Evolutionary conservation across 2,797 vertebrate species (phyloP), one percentile per base, ranked within the genome.

Genomic region (Nothura maculosa): DNA sequence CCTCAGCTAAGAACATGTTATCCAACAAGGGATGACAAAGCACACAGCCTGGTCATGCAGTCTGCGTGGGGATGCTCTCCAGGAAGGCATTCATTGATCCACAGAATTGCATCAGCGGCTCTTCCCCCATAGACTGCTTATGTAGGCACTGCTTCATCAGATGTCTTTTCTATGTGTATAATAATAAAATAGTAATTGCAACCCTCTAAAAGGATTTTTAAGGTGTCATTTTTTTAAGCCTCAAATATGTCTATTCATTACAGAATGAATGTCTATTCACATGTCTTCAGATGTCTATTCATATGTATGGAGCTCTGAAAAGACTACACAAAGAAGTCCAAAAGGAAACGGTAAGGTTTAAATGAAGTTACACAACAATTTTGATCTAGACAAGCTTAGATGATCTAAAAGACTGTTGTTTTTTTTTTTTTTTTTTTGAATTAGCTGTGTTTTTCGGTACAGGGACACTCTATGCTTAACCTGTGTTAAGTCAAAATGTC

Each of bases 401-500:
- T 21, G 62, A 58, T 70, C 36, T 85, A 57, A 85, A 36, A 12
- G 58, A 38, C 55, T 42, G 9, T 42, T 42, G 9, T 42, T 42
- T 93, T 88, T 34, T 78, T 79, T 92, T 87, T 34, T 81, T 80
- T 93, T 88, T 34, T 79, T 78, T 90, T 47, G 43, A 60, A 76
- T 63, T 40, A 69, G 12, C 38, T 43, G 36, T 47, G 13, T 90
- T 94, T 96, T 89, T 60, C 42, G 63, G 70, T 75, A 64, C 58
- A 91, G 78, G 69, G 61, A 61, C 27, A 69, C 15, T 32, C 61
- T 93, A 19, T 80, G 86, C 88, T 81, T 93, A 90, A 85, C 40
- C 74, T 78, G 21, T 54, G 90, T 95, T 74, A 92, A 94, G 88
- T 91, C 1, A 2, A 97, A 96, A 93, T 83, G 18, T 17, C 15